Base-by-base conservation (phyloP, 2,888 invertebrate species). In the Rhagium mordax region DNA sequence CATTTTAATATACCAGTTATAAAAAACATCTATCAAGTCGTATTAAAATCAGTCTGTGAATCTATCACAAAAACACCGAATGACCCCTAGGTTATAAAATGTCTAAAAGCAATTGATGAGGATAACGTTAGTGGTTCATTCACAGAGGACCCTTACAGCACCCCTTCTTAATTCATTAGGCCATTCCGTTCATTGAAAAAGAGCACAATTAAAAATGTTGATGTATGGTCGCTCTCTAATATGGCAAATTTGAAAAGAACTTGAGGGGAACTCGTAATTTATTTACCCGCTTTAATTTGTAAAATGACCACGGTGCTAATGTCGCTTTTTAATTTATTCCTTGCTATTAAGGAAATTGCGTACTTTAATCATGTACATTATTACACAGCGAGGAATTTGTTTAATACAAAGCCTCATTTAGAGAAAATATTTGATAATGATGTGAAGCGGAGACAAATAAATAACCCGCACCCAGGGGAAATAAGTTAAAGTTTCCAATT, bases 231-330 rank as follows among this genome's bases (percentile, higher is more conserved):
- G 64, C 20, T 8, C 18, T n/a, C 49, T 47, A 51, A 61, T 51
- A 61, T 33, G 69, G 53, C 69, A 41, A 61, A 61, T 51, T 27
- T 69, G 61, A 61, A 69, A 49, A 53, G 60, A 51, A 49, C 68
- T 33, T 3, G 18, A 24, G 62, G 55, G 53, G 41, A 33, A 29
- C 24, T 13, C n/a, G 16, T 70, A 62, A 70, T 70, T 70, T 62
- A 70, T 70, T 70, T 55, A 55, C 55, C 60, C 53, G 27, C 69
- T 69, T 69, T 69, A 69, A 70, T 70, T 55, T 62, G 62, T 62
- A 47, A 70, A 70, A 70, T 70, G 70, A 70, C 70, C 70, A 15
- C 47, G 51, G 60, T 48, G 57, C 60, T 59, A 33, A 55, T 70
- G 62, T 33, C 18, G 16, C 51, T 24, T 62, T 70, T 62, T 57